Conservation (phyloP, 2,888 invertebrate genomes). For the Dryococelus australis region DNA sequence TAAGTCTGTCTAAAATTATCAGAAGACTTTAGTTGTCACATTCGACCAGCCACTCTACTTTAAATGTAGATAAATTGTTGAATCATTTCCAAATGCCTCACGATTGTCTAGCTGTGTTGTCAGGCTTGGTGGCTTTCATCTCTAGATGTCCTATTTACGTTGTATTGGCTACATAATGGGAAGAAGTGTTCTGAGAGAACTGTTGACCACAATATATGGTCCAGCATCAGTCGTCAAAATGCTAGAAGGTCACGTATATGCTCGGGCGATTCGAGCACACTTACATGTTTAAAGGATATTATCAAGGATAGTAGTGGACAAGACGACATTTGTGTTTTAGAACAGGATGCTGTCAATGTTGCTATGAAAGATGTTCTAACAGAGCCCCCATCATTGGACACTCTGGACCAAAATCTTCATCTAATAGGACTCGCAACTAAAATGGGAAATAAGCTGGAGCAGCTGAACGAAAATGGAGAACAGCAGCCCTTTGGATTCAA, state of each 20-base stretch:
- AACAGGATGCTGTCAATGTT: neutral
- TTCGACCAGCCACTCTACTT: constrained; percentile 13
- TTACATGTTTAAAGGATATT: neutral
- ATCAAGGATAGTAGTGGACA: neutral
- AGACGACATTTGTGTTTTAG: neutral
- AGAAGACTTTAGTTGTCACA: neutral
- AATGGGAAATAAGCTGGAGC: neutral
- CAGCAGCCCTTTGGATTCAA: neutral
- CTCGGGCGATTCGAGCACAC: neutral
- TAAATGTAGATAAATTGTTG: neutral
- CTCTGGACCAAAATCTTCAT: neutral
- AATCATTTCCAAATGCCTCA: neutral
- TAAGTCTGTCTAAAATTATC: neutral
- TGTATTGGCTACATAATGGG: neutral
- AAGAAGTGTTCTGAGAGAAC: neutral
- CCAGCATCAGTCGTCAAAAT: constrained; percentile 18
- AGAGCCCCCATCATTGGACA: neutral
- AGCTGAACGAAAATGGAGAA: neutral
- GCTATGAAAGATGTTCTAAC: neutral
- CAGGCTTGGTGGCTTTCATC: neutral
- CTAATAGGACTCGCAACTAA: neutral
- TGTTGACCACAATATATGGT: neutral
- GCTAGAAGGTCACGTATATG: neutral
- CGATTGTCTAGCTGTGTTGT: neutral
- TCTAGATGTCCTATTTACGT: neutral